Conservation (phyloP, 2,113 vertebrate genomes). For the Catharus fuscescens region DNA sequence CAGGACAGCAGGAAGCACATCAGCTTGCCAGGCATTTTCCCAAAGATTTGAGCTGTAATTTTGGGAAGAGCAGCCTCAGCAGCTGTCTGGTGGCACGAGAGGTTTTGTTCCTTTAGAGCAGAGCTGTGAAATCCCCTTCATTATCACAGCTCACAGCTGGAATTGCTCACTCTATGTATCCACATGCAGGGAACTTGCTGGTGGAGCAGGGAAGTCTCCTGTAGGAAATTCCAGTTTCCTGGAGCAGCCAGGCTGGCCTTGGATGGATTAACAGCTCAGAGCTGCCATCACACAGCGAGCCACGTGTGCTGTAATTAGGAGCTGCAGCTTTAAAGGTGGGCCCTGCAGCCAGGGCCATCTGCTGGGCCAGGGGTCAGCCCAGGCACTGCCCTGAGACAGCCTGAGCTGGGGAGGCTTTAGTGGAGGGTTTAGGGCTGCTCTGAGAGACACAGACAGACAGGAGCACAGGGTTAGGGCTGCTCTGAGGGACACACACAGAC, state of each 20-base stretch:
- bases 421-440: not conserved
- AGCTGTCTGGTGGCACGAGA: not conserved
- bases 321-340: constrained; percentile 48
- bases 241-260: not conserved
- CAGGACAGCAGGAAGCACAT: fast-evolving
- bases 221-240: not conserved
- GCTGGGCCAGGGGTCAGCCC: constrained; percentile 45
- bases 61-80: not conserved
- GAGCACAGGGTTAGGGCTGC: not conserved
- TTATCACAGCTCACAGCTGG: not conserved
- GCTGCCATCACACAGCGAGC: constrained; percentile 20
- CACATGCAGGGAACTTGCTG: too few relatives aligned
- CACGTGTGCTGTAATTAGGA: constrained; percentile 45
- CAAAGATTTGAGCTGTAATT: not conserved
- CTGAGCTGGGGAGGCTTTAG: not conserved
- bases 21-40: not conserved
- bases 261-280: constrained; percentile 53
- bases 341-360: constrained; percentile 35
- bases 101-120: not conserved
- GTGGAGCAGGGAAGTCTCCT: not conserved
- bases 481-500: not conserved
- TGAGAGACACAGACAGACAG: not conserved
- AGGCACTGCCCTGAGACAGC: constrained; percentile 18
- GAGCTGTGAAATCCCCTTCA: not conserved
- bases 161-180: not conserved